Conservation (phyloP, 2,113 vertebrate species). For the Gallinago undulata region DNA sequence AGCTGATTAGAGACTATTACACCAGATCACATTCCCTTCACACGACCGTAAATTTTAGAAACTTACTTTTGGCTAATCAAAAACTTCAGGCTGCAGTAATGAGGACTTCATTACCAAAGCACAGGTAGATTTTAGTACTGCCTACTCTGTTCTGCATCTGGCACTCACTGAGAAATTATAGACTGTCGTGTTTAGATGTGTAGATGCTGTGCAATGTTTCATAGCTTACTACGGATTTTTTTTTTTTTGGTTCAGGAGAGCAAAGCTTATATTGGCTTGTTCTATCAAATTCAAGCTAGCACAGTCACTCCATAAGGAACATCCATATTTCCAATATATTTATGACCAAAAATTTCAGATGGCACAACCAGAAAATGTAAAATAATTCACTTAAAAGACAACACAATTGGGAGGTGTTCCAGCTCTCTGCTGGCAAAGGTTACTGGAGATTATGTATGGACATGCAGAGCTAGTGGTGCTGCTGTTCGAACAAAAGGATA, state of each 20-base stretch:
- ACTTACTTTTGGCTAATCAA: neutral
- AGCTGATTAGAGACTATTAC: neutral
- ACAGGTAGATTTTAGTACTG: neutral
- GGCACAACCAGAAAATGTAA: slow-evolving; percentile 21
- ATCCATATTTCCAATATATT: slow-evolving; percentile 3
- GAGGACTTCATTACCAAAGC: neutral
- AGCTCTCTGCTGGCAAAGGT: slow-evolving; percentile 21
- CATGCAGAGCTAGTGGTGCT: slow-evolving; percentile 4
- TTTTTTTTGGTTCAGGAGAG: neutral
- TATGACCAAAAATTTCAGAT: neutral
- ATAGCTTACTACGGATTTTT: neutral
- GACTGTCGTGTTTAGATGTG: neutral
- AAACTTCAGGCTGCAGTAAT: neutral
- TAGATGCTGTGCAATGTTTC: slow-evolving; percentile 6
- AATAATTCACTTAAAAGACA: slow-evolving; percentile 43
- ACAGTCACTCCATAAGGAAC: neutral
- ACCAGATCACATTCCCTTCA: neutral
- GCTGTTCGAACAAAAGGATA: neutral
- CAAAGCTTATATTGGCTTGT: neutral
- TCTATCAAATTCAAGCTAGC: slow-evolving; percentile 36
- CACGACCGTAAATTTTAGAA: neutral
- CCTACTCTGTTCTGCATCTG: neutral
- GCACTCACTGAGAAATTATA: neutral
- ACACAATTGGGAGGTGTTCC: neutral
- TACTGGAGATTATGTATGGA: neutral